phyloP scores from a whole-genome alignment of 2,888 invertebrate species.

The Gastrophysa polygoni region DNA sequence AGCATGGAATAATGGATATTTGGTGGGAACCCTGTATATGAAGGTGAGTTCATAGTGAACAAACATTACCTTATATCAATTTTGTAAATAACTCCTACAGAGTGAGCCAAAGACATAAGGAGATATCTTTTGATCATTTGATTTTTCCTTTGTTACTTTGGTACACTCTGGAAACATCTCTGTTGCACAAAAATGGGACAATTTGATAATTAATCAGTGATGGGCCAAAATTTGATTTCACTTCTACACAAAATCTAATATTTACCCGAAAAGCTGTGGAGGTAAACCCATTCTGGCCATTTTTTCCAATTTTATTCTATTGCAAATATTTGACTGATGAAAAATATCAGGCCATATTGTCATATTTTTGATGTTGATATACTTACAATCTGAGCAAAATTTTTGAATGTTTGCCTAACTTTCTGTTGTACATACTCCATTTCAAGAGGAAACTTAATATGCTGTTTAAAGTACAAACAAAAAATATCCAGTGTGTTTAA shows the following conservation, averaged over 20 bases:
- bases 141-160: neutral
- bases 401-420: conserved; percentile 22
- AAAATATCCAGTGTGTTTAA: too few species aligned
- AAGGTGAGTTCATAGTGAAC: conserved; percentile 31
- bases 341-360: too few species aligned
- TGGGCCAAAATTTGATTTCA: too few species aligned
- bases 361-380: neutral
- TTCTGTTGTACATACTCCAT: conserved; percentile 19
- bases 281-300: too few species aligned
- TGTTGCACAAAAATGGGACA: conserved; percentile 7
- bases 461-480: too few species aligned
- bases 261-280: too few species aligned
- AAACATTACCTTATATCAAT: conserved; percentile 16
- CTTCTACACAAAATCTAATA: too few species aligned
- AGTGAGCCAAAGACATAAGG: neutral
- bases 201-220: neutral
- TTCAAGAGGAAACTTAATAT: neutral
- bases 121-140: too few species aligned
- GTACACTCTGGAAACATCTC: conserved; percentile 14
- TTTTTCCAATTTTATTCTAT: too few species aligned
- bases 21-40: conserved; percentile 32
- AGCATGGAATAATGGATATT: conserved; percentile 29
- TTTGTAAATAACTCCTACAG: conserved; percentile 16
- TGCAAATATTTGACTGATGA: too few species aligned
- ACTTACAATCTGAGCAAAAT: neutral